These are phyloP conservation scores for Drosophila ezoana DNA, from an alignment of 2,888 invertebrate species.

Conservation along the genomic window DNA sequence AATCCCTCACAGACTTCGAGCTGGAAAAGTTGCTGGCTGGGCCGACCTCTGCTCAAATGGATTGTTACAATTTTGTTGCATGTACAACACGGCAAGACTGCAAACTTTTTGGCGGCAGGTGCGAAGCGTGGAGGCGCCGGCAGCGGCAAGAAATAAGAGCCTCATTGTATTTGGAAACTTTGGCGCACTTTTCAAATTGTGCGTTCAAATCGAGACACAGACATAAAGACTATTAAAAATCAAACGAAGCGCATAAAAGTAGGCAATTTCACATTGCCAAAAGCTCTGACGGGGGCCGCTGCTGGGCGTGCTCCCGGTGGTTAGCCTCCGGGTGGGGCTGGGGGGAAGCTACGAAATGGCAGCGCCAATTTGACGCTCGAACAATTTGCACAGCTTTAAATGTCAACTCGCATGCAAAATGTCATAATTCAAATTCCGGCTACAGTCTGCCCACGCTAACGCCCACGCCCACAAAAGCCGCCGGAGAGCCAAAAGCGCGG, in stretches of 20 bases:
- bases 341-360: slow-evolving; percentile 45
- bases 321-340: neutral
- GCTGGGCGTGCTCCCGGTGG: neutral
- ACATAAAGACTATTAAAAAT: slow-evolving; percentile 72
- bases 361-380: slow-evolving; percentile 79
- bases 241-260: slow-evolving; percentile 72
- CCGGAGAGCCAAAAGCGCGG: slow-evolving; percentile 35
- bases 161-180: slow-evolving; percentile 63
- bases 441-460: slow-evolving; percentile 2
- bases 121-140: neutral
- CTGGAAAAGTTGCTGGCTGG: neutral
- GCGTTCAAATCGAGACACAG: slow-evolving; percentile 72
- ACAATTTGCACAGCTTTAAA: slow-evolving; percentile 81
- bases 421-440: slow-evolving; percentile 70
- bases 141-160: slow-evolving; percentile 14
- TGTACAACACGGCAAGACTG: slow-evolving; percentile 47
- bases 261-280: slow-evolving; percentile 54
- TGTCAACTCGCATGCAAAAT: slow-evolving; percentile 78
- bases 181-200: slow-evolving; percentile 68
- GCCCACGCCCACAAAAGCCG: slow-evolving; percentile 16
- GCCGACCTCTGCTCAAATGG: slow-evolving; percentile 24
- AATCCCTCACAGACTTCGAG: slow-evolving; percentile 8
- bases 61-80: slow-evolving; percentile 58
- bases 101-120: slow-evolving; percentile 33
- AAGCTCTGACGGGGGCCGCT: neutral